Conservation (phyloP, 1,140 invertebrate species). For the Kradibia gibbosae region DNA sequence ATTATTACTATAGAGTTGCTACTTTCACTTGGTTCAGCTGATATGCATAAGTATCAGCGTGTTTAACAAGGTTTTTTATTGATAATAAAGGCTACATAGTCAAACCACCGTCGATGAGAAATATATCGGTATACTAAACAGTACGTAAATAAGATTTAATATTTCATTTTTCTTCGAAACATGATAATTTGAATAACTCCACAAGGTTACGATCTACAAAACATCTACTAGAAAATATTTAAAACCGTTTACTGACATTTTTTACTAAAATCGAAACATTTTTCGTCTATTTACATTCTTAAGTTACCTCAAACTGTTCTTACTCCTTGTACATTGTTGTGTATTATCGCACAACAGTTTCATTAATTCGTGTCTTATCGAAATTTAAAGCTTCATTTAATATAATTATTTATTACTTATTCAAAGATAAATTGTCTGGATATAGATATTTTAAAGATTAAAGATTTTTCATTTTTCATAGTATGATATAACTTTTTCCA, state of each 20-base stretch:
- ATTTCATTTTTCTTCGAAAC: background rate
- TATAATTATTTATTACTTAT: background rate
- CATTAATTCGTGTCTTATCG: background rate
- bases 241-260: background rate
- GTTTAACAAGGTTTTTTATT: slow-evolving; percentile 4
- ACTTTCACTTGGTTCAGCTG: slow-evolving; percentile 16
- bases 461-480: background rate
- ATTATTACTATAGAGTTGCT: slow-evolving; percentile 17
- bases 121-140: background rate
- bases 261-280: background rate
- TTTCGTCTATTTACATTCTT: background rate
- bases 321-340: background rate
- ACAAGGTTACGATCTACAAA: slow-evolving; percentile 7
- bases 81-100: background rate
- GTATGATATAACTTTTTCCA: background rate
- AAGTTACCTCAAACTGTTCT: background rate
- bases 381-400: background rate
- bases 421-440: background rate
- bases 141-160: background rate
- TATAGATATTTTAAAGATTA: background rate
- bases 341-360: background rate
- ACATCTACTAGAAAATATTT: background rate
- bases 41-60: background rate
- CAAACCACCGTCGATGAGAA: slow-evolving; percentile 1
- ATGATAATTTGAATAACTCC: background rate